Base-by-base conservation (phyloP, 2,888 invertebrate genomes). In the Acrocyrtus sp. region DNA sequence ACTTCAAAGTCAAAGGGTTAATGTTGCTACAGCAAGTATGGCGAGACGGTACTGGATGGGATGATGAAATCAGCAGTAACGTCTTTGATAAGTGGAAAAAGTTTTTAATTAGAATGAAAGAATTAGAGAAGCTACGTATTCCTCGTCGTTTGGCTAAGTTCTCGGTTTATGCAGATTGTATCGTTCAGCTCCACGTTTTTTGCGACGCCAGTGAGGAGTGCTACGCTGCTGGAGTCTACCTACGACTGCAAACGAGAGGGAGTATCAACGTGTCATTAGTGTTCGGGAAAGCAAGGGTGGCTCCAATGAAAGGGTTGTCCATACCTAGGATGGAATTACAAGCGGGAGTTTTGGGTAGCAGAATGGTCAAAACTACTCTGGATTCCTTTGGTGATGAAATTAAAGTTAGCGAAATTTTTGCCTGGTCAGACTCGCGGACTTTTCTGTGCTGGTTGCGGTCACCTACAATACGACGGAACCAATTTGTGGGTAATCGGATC, bases 1-100 rank as follows among this genome's bases (percentile, higher is more conserved):
- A 61, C 15, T 60, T 19, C 34, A 29, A 10, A 17, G 22, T 61
- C 1, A 50, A 61, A 10, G 78, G 73, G 1, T 82, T 82, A 29
- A 65, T 82, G 2, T 48, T 83, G 12, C 45, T 82, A 5, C 82
- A 83, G 67, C 57, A 80, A 24, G 62, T 82, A 8, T 83, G 82
- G 82, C 56, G 72, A 34, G 24, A 27, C 5, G 76, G 75, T 8
- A 24, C 79, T n/a, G 79, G 78, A 3, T 82, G 82, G 82, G 82
- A 82, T 66, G 81, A 82, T n/a, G 72, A 69, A 29, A 24, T 82
- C 1, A 41, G 60, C 1, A 26, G 12, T 4, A 1, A 26, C 1
- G 1, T 67, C 8, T 5, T n/a, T 5, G 56, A 57, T 2, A 60
- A 53, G 39, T 76, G 75, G 74, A 66, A 39, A 34, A 12, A 1